These are phyloP conservation scores for Podotricha telesiphe DNA, from an alignment of 2,888 invertebrate genomes.

Conservation along the genomic window DNA sequence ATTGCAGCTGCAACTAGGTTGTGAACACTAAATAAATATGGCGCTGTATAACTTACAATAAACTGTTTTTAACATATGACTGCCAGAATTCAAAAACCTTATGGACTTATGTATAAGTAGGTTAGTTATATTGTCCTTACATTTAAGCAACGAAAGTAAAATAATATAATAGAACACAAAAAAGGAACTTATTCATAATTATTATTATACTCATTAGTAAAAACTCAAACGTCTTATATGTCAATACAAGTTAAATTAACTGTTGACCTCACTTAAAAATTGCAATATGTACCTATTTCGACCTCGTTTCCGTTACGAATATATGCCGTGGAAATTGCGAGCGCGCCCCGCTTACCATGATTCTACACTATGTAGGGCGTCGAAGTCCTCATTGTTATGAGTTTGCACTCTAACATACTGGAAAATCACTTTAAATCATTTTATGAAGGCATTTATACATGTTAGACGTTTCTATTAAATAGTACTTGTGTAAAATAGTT, in stretches of 20 bases:
- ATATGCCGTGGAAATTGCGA: slow-evolving; percentile 35
- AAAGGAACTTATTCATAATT: too few relatives aligned
- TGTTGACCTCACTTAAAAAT: slow-evolving; percentile 22
- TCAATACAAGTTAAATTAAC: slow-evolving; percentile 1
- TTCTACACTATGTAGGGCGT: slow-evolving; percentile 31
- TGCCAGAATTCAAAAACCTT: too few relatives aligned
- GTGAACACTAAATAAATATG: too few relatives aligned
- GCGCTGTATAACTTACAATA: too few relatives aligned
- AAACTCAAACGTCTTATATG: neutral
- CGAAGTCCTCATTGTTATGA: slow-evolving; percentile 26
- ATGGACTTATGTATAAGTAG: too few relatives aligned
- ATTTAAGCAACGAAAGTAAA: too few relatives aligned
- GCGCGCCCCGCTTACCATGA: slow-evolving; percentile 37
- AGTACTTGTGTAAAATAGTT: neutral
- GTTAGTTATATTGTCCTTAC: too few relatives aligned
- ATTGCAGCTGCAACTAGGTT: too few relatives aligned
- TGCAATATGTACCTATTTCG: slow-evolving; percentile 29
- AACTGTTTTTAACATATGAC: too few relatives aligned
- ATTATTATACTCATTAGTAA: neutral
- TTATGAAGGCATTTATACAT: slow-evolving; percentile 2
- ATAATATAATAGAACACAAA: too few relatives aligned
- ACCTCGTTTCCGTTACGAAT: slow-evolving; percentile 31
- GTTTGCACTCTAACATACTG: slow-evolving; percentile 20
- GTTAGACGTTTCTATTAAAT: neutral
- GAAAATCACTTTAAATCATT: slow-evolving; percentile 19